Evolutionary conservation across 2,888 invertebrate species (phyloP), one percentile per base, ranked within the genome.

Genomic region (Diarsia rubi): DNA sequence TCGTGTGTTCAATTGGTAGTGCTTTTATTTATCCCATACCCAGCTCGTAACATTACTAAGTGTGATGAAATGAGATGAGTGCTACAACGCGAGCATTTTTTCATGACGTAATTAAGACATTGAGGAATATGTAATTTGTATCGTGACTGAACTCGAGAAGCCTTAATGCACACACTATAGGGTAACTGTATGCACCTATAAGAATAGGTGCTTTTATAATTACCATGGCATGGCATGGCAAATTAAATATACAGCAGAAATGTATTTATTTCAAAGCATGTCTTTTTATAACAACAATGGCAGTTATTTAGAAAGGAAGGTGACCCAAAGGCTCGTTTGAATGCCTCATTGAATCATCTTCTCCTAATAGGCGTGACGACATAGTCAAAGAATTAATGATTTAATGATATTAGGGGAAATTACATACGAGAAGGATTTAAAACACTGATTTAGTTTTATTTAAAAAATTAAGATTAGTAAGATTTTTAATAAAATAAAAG

Each of bases 121-220:
- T n/a, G 27, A 21, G 21, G 5, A 60, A 24, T 24, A 52, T 74
- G 1, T 74, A 0, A 73, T 74, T 74, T 11, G 19, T 31, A 45
- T 49, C 16, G 12, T 62, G 27, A 52, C 16, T 60, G 4, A 37
- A 45, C 27, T 37, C 57, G n/a, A 47, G 54, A 65, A 65, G 47
- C 27, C n/a, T 60, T 47, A 24, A 64, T 27, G 1, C 45, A 64
- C 14, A 37, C 44, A 64, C 27, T 42, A 42, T 16, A 65, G 19
- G 47, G 19, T n/a, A 14, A 42, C 45, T 27, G 49, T 47, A 47
- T 21, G 3, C 19, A 37, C 24, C 11, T 47, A 11, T 31, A 47
- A 57, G 42, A 75, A 47, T 64, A 6, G 9, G 27, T 24, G 27
- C 77, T 47, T 47, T 66, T 59, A 59, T 47, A 42, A 57, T 47